Evolutionary conservation across 2,113 vertebrate genomes (phyloP).

Genomic region (cattle (Bos taurus)): ARS-UCD2.0 NC_037333.1:101072501-101073000

Average conservation of each 20-base stretch:
- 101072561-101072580: not conserved
- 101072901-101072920: not conserved
- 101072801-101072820: not conserved
- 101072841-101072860: not conserved
- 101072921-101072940: not conserved
- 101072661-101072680: not conserved
- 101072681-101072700: not conserved
- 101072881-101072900: not conserved
- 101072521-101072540: not conserved
- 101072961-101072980: not conserved
- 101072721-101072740: not conserved
- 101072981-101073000: not conserved
- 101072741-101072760: not conserved
- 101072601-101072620: not conserved
- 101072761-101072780: not conserved
- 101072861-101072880: not conserved
- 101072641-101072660: not conserved
- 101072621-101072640: not conserved
- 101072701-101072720: not conserved
- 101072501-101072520: not conserved
- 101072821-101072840: not conserved
- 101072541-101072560: not conserved
- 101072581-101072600: not conserved
- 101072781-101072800: not conserved
- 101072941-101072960: not conserved